Conservation (phyloP, 2,888 invertebrate species). For the Rhagophthalmus giganteus region DNA sequence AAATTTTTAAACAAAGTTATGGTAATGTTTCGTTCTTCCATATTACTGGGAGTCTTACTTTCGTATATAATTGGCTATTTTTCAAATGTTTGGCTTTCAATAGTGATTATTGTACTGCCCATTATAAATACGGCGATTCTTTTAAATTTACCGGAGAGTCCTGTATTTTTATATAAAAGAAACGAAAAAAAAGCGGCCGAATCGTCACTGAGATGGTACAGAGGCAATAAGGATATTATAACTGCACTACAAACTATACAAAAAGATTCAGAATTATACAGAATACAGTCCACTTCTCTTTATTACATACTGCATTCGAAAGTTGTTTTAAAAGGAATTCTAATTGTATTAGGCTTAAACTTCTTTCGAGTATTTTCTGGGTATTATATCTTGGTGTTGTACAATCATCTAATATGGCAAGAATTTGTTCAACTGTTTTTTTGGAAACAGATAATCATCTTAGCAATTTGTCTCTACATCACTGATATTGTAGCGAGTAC, state of each 20-base stretch:
- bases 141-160: slow-evolving; percentile 40
- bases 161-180: slow-evolving; percentile 39
- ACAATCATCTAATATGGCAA: slow-evolving; percentile 26
- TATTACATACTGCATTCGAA: slow-evolving; percentile 40
- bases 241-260: slow-evolving; percentile 38
- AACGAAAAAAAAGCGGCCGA: slow-evolving; percentile 33
- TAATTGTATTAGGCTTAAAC: slow-evolving; percentile 36
- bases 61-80: slow-evolving; percentile 26
- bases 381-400: slow-evolving; percentile 41
- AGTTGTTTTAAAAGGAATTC: slow-evolving; percentile 39
- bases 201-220: slow-evolving; percentile 37
- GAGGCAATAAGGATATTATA: slow-evolving; percentile 38
- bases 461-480: slow-evolving; percentile 33
- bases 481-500: slow-evolving; percentile 33
- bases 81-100: slow-evolving; percentile 17
- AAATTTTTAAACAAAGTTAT: slow-evolving; percentile 23
- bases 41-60: slow-evolving; percentile 29
- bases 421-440: neutral
- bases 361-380: slow-evolving; percentile 40
- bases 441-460: slow-evolving; percentile 32
- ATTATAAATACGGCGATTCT: slow-evolving; percentile 33
- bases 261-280: slow-evolving; percentile 36
- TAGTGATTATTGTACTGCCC: slow-evolving; percentile 25
- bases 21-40: slow-evolving; percentile 26
- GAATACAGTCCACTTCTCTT: slow-evolving; percentile 31